Evolutionary conservation across 2,797 vertebrate species (phyloP), one percentile per base, ranked within the genome.

Genomic region (Bovichtus variegatus): DNA sequence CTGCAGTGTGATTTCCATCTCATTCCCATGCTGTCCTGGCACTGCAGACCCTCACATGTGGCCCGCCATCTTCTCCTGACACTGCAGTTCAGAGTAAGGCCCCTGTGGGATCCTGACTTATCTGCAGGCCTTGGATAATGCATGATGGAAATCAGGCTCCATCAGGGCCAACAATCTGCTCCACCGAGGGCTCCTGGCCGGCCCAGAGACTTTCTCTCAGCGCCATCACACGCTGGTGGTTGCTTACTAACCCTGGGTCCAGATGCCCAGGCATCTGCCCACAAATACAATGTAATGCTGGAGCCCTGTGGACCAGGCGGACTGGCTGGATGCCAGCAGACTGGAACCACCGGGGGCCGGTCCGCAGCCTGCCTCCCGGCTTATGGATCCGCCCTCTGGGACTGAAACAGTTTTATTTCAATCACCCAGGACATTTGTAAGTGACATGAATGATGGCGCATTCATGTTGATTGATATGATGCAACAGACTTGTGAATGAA

Each of bases 221-320:
- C 2, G 62, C 76, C 66, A 57, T 74, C 61, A 46, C 67, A 78
- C 36, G 10, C 81, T 64, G 69, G 83, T 64, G 81, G 81, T 60
- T 73, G 59, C 80, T 74, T 40, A 18, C 61, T 68, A 62, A 70
- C 83, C 83, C 80, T 2, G 74, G 59, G 71, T 82, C 74, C 92
- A 90, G 89, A 91, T 92, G 89, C 86, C 87, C 44, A 23, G 78
- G 82, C 91, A 91, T 93, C 93, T 93, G 91, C 81, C 69, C 53
- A 25, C 71, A 78, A 69, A 83, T 72, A 60, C 57, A 64, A 43
- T 31, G 60, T 67, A 63, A 66, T 54, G 71, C 72, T 58, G 79
- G 46, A 34, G 50, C 57, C 59, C 58, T 31, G 44, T 8, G 60
- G 73, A 40, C 46, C 1, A 15, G 2, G 29, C 2, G 36, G 57